phyloP scores from a whole-genome alignment of 2,888 invertebrate genomes.

The Atrina japonica region DNA sequence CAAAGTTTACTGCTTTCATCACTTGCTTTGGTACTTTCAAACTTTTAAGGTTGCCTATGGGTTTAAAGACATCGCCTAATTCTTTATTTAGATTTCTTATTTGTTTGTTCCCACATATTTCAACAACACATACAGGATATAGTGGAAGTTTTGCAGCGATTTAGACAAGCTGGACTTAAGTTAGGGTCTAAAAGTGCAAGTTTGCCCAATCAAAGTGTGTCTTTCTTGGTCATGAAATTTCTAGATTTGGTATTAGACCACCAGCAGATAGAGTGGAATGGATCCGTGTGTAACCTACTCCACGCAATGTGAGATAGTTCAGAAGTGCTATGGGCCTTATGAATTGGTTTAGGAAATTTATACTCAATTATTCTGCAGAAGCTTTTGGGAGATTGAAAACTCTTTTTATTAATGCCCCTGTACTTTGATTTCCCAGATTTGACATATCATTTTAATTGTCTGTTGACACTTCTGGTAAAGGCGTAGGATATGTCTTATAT shows the following conservation, averaged over 20 bases:
- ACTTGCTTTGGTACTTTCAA: slow-evolving; percentile 49
- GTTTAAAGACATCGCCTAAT: slow-evolving; percentile 42
- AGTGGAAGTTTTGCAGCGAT: slow-evolving; percentile 31
- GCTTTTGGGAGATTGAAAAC: slow-evolving; percentile 16
- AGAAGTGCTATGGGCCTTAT: slow-evolving; percentile 26
- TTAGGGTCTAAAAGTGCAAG: slow-evolving; percentile 30
- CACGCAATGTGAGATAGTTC: slow-evolving; percentile 10
- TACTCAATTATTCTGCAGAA: slow-evolving; percentile 29
- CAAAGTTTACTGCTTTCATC: slow-evolving; percentile 46
- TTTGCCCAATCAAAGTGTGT: slow-evolving; percentile 11
- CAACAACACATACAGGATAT: slow-evolving; percentile 37
- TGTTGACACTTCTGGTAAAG: slow-evolving; percentile 39
- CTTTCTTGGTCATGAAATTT: slow-evolving; percentile 38
- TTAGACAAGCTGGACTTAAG: slow-evolving; percentile 22
- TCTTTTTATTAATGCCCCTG: slow-evolving; percentile 5
- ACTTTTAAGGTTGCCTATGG: slow-evolving; percentile 47
- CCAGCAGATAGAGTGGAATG: slow-evolving; percentile 14
- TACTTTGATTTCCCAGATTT: slow-evolving; percentile 40
- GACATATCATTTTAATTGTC: slow-evolving; percentile 40
- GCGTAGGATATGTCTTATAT: slow-evolving; percentile 41
- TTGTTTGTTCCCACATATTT: slow-evolving; percentile 36
- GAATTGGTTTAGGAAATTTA: slow-evolving; percentile 46
- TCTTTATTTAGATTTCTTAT: slow-evolving; percentile 40
- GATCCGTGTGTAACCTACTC: slow-evolving; percentile 4
- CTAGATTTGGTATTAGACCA: slow-evolving; percentile 29